phyloP scores from a whole-genome alignment of 2,888 invertebrate species.

The Hermaeophaga mercurialis region DNA sequence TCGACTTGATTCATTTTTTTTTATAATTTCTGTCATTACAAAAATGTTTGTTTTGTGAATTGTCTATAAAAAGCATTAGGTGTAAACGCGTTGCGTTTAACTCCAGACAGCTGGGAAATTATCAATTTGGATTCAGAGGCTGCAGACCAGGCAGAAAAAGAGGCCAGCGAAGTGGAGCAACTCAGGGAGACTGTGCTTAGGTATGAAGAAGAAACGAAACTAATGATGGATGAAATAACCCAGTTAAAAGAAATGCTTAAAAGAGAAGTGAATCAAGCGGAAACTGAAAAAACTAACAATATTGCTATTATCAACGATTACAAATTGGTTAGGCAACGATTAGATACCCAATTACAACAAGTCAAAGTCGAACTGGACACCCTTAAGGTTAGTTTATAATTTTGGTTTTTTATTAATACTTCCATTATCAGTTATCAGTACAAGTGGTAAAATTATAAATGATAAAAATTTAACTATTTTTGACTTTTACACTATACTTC shows the following conservation, averaged over 20 bases:
- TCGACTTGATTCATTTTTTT: too few relatives aligned
- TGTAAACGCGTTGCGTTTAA: conserved; percentile 41
- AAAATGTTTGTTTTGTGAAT: background rate
- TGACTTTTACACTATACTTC: too few relatives aligned
- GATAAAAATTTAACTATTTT: too few relatives aligned
- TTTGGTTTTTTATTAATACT: too few relatives aligned
- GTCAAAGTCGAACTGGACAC: conserved; percentile 66
- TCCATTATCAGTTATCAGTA: too few relatives aligned
- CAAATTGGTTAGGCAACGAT: conserved; percentile 86
- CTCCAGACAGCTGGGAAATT: conserved; percentile 58
- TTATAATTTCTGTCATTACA: background rate
- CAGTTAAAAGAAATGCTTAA: conserved; percentile 79
- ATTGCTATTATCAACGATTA: conserved; percentile 88
- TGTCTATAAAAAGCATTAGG: background rate
- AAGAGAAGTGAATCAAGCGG: conserved; percentile 74
- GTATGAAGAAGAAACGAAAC: conserved; percentile 68
- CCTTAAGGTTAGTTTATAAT: conserved; percentile 65
- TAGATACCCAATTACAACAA: conserved; percentile 79
- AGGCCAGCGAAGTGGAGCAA: conserved; percentile 64
- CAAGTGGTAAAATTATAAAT: too few relatives aligned
- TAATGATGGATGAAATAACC: conserved; percentile 57
- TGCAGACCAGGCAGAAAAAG: conserved; percentile 64
- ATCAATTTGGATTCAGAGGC: conserved; percentile 62
- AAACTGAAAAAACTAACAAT: conserved; percentile 74
- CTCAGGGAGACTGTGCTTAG: conserved; percentile 65